A percentile compares a stretch with the other conserved stretches of the same genome.
Conservation (phyloP, 64 coral and sea anemone genomes). For the Montipora capricornis region DNA sequence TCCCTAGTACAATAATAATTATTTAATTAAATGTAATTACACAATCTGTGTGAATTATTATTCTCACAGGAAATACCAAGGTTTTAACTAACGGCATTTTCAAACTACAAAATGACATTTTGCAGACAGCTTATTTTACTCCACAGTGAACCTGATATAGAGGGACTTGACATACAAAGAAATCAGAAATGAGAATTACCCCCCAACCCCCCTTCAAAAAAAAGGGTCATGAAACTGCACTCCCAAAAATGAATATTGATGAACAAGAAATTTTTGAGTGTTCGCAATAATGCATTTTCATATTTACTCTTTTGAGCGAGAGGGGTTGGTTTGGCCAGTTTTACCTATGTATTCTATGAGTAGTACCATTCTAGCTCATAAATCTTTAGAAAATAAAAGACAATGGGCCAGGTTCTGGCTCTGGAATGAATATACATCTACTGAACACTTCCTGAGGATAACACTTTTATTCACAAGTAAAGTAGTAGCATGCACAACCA, state of each 20-base stretch:
- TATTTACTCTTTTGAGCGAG: constrained; percentile 60
- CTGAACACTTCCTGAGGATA: constrained; percentile 60
- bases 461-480: constrained; percentile 48
- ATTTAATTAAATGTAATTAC: too few species aligned
- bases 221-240: not conserved
- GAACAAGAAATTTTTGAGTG: constrained; percentile 35
- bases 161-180: constrained; percentile 73
- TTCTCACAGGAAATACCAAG: too few species aligned
- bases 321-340: constrained; percentile 40
- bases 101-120: too few species aligned
- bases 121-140: not conserved
- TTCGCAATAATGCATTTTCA: constrained; percentile 67
- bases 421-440: constrained; percentile 49
- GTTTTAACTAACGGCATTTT: too few species aligned
- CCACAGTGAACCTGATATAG: constrained; percentile 59
- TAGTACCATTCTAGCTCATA: constrained; percentile 42
- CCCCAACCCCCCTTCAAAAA: not conserved
- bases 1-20: too few species aligned
- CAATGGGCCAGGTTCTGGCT: constrained; percentile 56
- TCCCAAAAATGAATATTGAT: constrained; percentile 35
- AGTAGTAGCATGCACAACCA: constrained; percentile 54
- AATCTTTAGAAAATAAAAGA: constrained; percentile 69
- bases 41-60: too few species aligned
- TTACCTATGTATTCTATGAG: too few species aligned
- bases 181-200: constrained; percentile 59